Evolutionary conservation across 2,888 invertebrate species (phyloP).

Genomic region (Drosophila affinis): DNA sequence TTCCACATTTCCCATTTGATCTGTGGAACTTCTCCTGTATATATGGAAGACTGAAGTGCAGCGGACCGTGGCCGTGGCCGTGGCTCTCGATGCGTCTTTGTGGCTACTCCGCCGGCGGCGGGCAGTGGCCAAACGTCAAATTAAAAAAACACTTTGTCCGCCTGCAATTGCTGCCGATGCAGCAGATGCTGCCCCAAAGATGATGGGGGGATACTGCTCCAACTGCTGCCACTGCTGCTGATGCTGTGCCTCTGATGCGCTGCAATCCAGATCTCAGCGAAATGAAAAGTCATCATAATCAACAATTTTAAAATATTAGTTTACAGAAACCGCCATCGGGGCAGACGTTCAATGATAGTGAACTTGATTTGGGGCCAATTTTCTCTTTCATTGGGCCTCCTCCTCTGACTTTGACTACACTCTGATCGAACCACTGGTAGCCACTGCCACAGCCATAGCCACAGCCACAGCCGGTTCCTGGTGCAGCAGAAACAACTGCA

Average conservation of each 20-base stretch:
- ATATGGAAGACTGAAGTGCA: neutral
- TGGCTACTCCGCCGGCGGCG: conserved; percentile 40
- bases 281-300: conserved; percentile 73
- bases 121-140: conserved; percentile 58
- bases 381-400: conserved; percentile 65
- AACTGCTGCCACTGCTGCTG: conserved; percentile 1
- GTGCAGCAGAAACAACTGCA: conserved; percentile 10
- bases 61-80: neutral
- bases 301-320: conserved; percentile 71
- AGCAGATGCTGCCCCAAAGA: neutral
- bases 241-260: conserved; percentile 41
- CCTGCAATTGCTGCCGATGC: conserved; percentile 49
- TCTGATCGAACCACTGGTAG: neutral
- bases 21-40: conserved; percentile 1
- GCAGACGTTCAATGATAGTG: conserved; percentile 63
- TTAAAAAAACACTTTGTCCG: conserved; percentile 57
- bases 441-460: neutral
- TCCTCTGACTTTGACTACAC: neutral
- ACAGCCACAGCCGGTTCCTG: conserved; percentile 36
- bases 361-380: conserved; percentile 69
- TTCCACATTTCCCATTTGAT: neutral
- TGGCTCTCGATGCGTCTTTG: conserved; percentile 48
- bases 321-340: conserved; percentile 52
- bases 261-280: conserved; percentile 61
- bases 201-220: neutral